phyloP scores from a whole-genome alignment of 2,797 vertebrate species.

The Aphelocoma californica region DNA sequence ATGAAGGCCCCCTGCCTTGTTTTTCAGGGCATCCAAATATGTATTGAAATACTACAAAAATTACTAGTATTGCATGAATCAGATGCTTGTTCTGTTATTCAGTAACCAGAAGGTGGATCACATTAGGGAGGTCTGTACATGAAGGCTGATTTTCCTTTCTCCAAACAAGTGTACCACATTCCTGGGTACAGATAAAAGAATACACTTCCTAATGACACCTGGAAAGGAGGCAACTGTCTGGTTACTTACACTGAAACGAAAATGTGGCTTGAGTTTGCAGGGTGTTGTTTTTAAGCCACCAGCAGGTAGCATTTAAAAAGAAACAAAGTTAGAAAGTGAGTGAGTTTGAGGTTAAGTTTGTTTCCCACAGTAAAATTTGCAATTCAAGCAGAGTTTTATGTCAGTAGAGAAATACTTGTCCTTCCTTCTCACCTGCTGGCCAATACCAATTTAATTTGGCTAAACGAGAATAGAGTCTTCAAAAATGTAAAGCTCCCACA shows the following conservation, averaged over 20 bases:
- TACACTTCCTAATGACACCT: not conserved
- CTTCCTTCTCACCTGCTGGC: not conserved
- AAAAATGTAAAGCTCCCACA: not conserved
- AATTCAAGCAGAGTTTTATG: not conserved
- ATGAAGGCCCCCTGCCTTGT: not conserved
- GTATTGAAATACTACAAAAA: not conserved
- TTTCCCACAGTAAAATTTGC: not conserved
- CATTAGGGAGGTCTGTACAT: not conserved
- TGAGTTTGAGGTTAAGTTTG: not conserved
- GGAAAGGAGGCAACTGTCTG: not conserved
- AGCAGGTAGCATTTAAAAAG: not conserved
- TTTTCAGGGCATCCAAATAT: not conserved
- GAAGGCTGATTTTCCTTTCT: not conserved
- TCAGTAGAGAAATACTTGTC: not conserved
- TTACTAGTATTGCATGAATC: not conserved
- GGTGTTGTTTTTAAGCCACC: not conserved
- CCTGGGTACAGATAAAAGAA: not conserved
- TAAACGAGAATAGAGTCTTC: not conserved
- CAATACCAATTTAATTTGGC: not conserved
- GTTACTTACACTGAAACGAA: not conserved
- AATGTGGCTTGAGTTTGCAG: not conserved
- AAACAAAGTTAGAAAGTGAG: not conserved
- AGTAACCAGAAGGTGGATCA: constrained; percentile 16
- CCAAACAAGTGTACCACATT: not conserved
- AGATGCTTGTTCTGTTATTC: constrained; percentile 25